Conservation (phyloP, 2,797 vertebrate genomes). For the Rhincodon typus region DNA sequence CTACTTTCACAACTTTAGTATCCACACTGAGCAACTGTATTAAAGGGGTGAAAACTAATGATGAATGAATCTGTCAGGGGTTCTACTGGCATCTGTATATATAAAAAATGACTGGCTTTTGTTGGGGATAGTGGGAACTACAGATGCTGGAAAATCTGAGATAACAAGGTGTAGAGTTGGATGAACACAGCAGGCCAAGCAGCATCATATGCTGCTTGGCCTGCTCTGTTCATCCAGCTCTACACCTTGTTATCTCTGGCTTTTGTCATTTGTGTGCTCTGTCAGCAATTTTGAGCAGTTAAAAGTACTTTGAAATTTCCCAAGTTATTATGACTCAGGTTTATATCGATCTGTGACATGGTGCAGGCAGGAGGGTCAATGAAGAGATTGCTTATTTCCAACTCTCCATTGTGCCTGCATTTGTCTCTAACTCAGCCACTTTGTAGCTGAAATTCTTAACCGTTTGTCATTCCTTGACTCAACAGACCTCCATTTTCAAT, state of each 20-base stretch:
- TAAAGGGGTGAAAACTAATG: background rate
- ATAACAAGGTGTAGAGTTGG: too few relatives aligned
- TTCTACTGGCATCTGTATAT: background rate
- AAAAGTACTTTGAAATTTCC: background rate
- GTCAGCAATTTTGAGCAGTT: background rate
- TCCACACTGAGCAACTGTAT: background rate
- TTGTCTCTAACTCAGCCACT: background rate
- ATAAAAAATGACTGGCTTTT: background rate
- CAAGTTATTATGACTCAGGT: background rate
- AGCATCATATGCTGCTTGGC: too few relatives aligned
- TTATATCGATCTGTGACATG: background rate
- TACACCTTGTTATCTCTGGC: too few relatives aligned
- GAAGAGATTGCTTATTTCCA: background rate
- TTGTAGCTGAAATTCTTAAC: background rate
- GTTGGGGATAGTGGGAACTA: too few relatives aligned
- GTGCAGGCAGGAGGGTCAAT: background rate
- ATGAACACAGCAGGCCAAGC: too few relatives aligned
- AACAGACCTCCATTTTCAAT: background rate
- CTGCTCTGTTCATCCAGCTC: too few relatives aligned
- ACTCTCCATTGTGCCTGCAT: background rate
- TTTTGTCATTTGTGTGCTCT: background rate
- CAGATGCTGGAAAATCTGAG: too few relatives aligned
- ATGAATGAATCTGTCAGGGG: background rate
- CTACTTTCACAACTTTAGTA: background rate
- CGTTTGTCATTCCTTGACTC: background rate